phyloP scores from a whole-genome alignment of 2,888 invertebrate genomes.

The Quadroppia sp. region DNA sequence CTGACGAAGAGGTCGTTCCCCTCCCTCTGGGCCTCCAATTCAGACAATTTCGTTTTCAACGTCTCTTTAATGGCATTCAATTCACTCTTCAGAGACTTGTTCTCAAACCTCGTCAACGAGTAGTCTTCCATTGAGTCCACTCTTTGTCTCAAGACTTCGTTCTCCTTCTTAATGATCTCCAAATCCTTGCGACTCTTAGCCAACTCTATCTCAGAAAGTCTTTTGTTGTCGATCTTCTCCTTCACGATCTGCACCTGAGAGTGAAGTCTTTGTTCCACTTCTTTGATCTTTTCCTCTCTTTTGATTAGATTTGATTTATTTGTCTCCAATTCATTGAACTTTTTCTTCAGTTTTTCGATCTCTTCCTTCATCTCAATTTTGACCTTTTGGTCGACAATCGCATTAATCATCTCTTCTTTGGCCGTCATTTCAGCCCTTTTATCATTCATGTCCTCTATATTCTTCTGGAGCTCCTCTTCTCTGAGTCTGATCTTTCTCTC shows the following conservation, averaged over 20 bases:
- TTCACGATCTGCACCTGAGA: constrained; percentile 41
- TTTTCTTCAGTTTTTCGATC: constrained; percentile 40
- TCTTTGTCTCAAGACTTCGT: constrained; percentile 38
- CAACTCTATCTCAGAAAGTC: constrained; percentile 36
- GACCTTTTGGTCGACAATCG: constrained; percentile 36
- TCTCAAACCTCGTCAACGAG: constrained; percentile 36
- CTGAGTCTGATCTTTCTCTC: constrained; percentile 34
- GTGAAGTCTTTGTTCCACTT: constrained; percentile 39
- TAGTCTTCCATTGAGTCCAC: constrained; percentile 41
- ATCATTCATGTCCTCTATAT: constrained; percentile 11
- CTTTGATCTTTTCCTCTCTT: constrained; percentile 40
- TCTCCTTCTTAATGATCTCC: constrained; percentile 38
- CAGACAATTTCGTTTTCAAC: constrained; percentile 23
- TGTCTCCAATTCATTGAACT: constrained; percentile 40
- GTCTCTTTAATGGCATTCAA: constrained; percentile 32
- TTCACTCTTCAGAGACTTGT: constrained; percentile 29
- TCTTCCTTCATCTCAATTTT: constrained; percentile 39
- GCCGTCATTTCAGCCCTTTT: constrained; percentile 25
- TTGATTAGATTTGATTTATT: constrained; percentile 34
- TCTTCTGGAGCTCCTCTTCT: constrained; percentile 33
- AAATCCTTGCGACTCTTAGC: constrained; percentile 31
- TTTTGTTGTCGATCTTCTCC: constrained; percentile 41
- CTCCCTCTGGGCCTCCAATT: constrained; percentile 34
- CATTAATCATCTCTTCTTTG: constrained; percentile 37
- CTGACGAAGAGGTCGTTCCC: constrained; percentile 9